These are phyloP conservation scores for Aphidius ervi DNA, from an alignment of 1,140 invertebrate species.

Conservation along the genomic window DNA sequence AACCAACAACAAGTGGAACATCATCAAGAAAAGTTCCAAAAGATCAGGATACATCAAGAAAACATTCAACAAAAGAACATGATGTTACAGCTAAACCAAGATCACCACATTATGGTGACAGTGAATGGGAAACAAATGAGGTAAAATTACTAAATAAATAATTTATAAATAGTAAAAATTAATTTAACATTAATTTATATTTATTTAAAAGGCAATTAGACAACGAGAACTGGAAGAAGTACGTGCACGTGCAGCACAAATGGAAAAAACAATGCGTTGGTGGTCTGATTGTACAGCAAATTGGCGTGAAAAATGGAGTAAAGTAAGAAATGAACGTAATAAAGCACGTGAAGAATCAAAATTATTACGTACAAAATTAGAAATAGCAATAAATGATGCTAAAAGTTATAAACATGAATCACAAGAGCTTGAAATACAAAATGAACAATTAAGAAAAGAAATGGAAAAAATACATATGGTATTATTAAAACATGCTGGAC, in stretches of 20 bases:
- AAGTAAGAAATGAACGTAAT: conserved; percentile 81
- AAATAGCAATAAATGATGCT: conserved; percentile 73
- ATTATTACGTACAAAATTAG: conserved; percentile 73
- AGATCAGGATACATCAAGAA: conserved; percentile 16
- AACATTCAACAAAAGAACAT: conserved; percentile 14
- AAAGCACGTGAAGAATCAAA: conserved; percentile 84
- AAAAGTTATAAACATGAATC: conserved; percentile 73
- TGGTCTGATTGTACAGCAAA: conserved; percentile 91
- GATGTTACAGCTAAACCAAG: conserved; percentile 14
- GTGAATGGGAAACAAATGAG: conserved; percentile 23
- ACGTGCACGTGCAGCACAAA: conserved; percentile 84
- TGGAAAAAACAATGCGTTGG: conserved; percentile 99
- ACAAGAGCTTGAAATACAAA: conserved; percentile 73
- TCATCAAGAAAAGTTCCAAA: conserved; percentile 14
- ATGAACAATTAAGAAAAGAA: conserved; percentile 77
- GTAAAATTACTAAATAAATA: neutral
- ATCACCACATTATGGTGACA: conserved; percentile 16
- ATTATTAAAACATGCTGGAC: conserved; percentile 65
- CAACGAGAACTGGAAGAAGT: conserved; percentile 87
- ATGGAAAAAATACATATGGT: conserved; percentile 69
- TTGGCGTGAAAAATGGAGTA: conserved; percentile 95
- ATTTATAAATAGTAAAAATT: neutral
- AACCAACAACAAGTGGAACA: conserved; percentile 15
- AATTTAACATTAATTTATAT: conserved; percentile 4
- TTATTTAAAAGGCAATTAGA: conserved; percentile 56